Percentiles rank a stretch among this genome's conserved stretches.
phyloP scores from a whole-genome alignment of 2,888 invertebrate genomes.

The Drosophila melanosoma region DNA sequence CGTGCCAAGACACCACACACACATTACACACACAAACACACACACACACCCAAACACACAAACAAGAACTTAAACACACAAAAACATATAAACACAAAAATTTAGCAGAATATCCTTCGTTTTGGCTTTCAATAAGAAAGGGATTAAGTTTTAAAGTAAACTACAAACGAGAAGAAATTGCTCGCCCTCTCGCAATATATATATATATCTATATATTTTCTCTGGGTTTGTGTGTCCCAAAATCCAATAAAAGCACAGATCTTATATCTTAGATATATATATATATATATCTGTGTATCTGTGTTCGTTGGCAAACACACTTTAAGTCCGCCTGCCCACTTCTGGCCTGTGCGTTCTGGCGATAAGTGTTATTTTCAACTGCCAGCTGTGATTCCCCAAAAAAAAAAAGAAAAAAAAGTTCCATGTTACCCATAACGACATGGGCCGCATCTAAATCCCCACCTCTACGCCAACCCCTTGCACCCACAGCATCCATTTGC shows the following conservation, averaged over 20 bases:
- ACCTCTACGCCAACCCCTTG: neutral
- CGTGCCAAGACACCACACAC: slow-evolving; percentile 42
- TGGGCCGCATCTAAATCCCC: slow-evolving; percentile 11
- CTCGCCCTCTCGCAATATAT: neutral
- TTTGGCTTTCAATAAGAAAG: slow-evolving; percentile 74
- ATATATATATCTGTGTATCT: slow-evolving; percentile 6
- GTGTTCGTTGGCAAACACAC: slow-evolving; percentile 18
- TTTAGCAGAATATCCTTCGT: slow-evolving; percentile 45
- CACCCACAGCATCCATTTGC: neutral
- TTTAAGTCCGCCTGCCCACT: slow-evolving; percentile 9
- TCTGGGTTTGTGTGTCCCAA: slow-evolving; percentile 33
- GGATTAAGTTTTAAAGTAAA: slow-evolving; percentile 78
- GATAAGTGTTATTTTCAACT: slow-evolving; percentile 77
- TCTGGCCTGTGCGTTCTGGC: slow-evolving; percentile 40
- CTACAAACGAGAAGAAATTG: slow-evolving; percentile 67
- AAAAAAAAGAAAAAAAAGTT: slow-evolving; percentile 66
- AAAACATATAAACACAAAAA: slow-evolving; percentile 41
- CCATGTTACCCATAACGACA: slow-evolving; percentile 70
- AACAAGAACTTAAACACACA: slow-evolving; percentile 17
- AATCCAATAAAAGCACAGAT: slow-evolving; percentile 74
- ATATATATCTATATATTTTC: slow-evolving; percentile 11
- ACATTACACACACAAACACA: slow-evolving; percentile 7
- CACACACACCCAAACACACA: slow-evolving; percentile 7
- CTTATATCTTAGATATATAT: slow-evolving; percentile 59
- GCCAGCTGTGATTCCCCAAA: slow-evolving; percentile 74